Conservation (phyloP, 2,797 vertebrate species). For the Sebastolobus alascanus region DNA sequence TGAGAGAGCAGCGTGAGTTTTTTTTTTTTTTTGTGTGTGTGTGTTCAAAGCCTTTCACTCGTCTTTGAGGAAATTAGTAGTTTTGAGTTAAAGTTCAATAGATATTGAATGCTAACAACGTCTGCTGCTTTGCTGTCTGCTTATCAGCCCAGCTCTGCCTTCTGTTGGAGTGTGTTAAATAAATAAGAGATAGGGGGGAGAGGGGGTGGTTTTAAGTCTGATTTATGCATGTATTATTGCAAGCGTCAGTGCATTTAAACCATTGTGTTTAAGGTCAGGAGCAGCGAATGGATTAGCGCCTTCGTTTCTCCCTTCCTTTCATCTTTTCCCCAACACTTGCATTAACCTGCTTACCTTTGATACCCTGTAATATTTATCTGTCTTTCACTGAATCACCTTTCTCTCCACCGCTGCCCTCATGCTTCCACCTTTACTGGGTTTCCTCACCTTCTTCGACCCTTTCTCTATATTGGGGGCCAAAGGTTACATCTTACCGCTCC, state of each 20-base stretch:
- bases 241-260: conserved; percentile 14
- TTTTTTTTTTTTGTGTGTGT: not conserved
- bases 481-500: conserved; percentile 47
- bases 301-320: conserved; percentile 23
- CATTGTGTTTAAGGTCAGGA: conserved; percentile 28
- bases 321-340: conserved; percentile 37
- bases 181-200: conserved; percentile 14
- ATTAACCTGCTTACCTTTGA: conserved; percentile 24
- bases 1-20: conserved; percentile 27
- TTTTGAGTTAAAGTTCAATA: conserved; percentile 53
- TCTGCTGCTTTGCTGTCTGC: conserved; percentile 40
- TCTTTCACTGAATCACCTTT: conserved; percentile 24
- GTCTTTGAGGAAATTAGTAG: conserved; percentile 55
- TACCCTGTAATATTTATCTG: conserved; percentile 19
- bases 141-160: conserved; percentile 40
- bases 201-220: conserved; percentile 22
- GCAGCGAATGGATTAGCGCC: conserved; percentile 16
- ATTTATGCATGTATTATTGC: conserved; percentile 41
- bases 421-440: conserved; percentile 11
- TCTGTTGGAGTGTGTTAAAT: conserved; percentile 34
- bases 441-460: conserved; percentile 32
- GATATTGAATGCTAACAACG: conserved; percentile 38
- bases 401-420: not conserved
- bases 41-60: conserved; percentile 51
- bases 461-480: conserved; percentile 41